These are phyloP conservation scores for Semaprochilodus insignis DNA, from an alignment of 2,797 vertebrate species.

Conservation along the genomic window DNA sequence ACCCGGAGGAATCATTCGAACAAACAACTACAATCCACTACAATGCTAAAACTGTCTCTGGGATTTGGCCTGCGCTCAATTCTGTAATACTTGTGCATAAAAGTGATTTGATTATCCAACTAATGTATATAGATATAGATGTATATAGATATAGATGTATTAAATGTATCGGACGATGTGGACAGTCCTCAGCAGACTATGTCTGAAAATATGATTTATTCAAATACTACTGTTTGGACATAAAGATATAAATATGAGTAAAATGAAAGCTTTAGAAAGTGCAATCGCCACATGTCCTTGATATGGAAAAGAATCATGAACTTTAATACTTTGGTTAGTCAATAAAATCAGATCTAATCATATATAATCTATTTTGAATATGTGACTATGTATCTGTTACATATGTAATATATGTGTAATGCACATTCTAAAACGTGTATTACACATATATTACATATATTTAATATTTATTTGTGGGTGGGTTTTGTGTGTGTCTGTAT, in stretches of 20 bases:
- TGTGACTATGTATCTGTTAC: no score
- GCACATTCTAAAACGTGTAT: no score
- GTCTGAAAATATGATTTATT: constrained; percentile 20
- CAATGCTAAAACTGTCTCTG: constrained; percentile 52
- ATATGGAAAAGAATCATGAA: background rate
- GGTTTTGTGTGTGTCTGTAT: background rate
- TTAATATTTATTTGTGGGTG: no score
- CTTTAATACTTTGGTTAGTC: background rate
- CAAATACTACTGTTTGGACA: background rate
- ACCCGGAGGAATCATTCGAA: constrained; percentile 56
- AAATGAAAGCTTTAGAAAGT: background rate
- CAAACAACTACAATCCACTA: constrained; percentile 57
- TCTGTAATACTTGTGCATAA: constrained; percentile 41
- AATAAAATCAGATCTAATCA: no score
- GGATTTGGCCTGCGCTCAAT: constrained; percentile 46
- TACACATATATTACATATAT: no score
- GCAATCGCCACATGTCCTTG: background rate
- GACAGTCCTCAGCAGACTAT: background rate
- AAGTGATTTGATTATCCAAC: constrained; percentile 31
- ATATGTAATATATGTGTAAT: no score
- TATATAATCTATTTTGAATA: no score
- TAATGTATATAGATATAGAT: no score
- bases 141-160: no score
- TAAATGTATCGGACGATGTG: constrained; percentile 39
- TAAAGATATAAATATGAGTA: constrained; percentile 26